Evolutionary conservation across 2,888 invertebrate species (phyloP).

Genomic region (Phrixothrix hirtus): DNA sequence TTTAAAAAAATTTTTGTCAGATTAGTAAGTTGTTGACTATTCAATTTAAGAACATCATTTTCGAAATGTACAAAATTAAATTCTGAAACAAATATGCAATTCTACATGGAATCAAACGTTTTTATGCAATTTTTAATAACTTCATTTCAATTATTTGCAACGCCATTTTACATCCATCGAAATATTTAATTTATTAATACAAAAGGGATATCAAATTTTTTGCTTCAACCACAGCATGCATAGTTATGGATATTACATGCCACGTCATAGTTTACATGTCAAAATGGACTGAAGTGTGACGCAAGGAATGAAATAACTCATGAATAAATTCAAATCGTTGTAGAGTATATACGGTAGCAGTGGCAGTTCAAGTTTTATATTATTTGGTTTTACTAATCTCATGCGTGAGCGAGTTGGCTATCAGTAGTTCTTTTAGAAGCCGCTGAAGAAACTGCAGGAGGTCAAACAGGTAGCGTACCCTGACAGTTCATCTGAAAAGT

Average conservation of each 20-base stretch:
- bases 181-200: neutral
- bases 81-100: neutral
- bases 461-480: slow-evolving; percentile 30
- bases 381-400: slow-evolving; percentile 38
- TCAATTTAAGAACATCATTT: too few relatives aligned
- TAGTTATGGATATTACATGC: slow-evolving; percentile 30
- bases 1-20: too few relatives aligned
- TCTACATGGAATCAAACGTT: neutral
- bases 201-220: neutral
- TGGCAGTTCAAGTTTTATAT: slow-evolving; percentile 35
- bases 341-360: slow-evolving; percentile 34
- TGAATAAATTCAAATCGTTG: slow-evolving; percentile 35
- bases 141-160: too few relatives aligned
- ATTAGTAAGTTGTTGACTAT: too few relatives aligned
- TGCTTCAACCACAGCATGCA: neutral
- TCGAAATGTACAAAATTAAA: too few relatives aligned
- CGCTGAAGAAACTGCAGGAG: slow-evolving; percentile 32
- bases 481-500: slow-evolving; percentile 32
- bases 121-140: too few relatives aligned
- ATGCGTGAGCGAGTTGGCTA: slow-evolving; percentile 37
- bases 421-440: slow-evolving; percentile 36
- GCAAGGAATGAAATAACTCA: slow-evolving; percentile 29
- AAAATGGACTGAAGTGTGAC: slow-evolving; percentile 33
- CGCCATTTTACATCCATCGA: neutral
- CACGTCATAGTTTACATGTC: slow-evolving; percentile 25